Evolutionary conservation across 2,888 invertebrate species (phyloP).

Genomic region (Philonicus albiceps): DNA sequence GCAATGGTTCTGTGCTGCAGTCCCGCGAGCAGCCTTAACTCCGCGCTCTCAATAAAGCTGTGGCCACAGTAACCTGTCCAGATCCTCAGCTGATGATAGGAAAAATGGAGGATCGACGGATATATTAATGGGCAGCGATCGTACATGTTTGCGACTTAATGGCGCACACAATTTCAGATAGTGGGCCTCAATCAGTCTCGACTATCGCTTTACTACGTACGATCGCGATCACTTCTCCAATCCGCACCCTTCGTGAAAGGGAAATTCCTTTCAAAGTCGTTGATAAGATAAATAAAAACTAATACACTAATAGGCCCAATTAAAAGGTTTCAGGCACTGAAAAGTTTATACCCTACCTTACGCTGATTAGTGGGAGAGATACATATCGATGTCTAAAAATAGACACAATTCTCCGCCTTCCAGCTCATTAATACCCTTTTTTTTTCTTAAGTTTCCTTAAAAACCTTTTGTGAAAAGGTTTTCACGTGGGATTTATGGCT

Average conservation of each 20-base stretch:
- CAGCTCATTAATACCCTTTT: not conserved
- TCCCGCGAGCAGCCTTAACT: not conserved
- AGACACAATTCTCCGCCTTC: not conserved
- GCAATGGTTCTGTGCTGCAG: not conserved
- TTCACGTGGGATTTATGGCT: not conserved
- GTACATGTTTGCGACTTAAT: not conserved
- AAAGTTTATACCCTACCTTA: not conserved
- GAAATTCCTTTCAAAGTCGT: not conserved
- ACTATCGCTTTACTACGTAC: not conserved
- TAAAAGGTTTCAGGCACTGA: not conserved
- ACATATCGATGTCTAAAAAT: not conserved
- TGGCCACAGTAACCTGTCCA: not conserved
- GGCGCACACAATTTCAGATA: not conserved
- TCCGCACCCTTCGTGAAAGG: not conserved
- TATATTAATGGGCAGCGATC: conserved; percentile 3
- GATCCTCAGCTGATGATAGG: conserved; percentile 9
- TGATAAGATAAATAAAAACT: not conserved
- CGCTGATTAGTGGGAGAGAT: not conserved
- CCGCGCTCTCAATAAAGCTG: not conserved
- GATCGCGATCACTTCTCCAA: not conserved
- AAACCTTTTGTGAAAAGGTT: not conserved
- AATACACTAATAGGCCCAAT: not conserved
- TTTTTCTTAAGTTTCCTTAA: not conserved
- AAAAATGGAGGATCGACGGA: not conserved
- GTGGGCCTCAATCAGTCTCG: not conserved